Conservation (phyloP, 2,797 vertebrate genomes). For the Arctocebus calabarensis region DNA sequence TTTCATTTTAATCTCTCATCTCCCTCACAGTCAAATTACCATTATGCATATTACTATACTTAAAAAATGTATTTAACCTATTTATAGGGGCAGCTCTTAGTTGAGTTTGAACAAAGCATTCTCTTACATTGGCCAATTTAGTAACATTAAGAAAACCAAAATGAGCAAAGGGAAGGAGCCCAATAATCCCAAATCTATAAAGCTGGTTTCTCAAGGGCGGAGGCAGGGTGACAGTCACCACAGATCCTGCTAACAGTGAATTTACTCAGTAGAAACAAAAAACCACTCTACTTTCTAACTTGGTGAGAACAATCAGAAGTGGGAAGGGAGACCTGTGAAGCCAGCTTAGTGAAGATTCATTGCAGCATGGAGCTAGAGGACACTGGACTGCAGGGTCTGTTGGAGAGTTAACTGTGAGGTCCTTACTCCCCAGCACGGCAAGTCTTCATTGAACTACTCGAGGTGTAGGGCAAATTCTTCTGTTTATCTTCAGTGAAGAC, state of each 20-base stretch:
- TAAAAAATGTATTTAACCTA: constrained; percentile 41
- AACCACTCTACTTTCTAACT: too few species aligned
- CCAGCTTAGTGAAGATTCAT: neutral
- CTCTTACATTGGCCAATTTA: constrained; percentile 43
- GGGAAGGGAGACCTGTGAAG: neutral
- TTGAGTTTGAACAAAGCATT: constrained; percentile 59
- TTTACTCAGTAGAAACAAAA: neutral
- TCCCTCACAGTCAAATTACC: constrained; percentile 59
- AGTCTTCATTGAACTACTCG: neutral
- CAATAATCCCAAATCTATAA: constrained; percentile 26
- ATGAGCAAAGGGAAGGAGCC: constrained; percentile 63
- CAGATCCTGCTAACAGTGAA: neutral
- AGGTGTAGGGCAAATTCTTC: neutral
- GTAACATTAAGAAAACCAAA: constrained; percentile 57
- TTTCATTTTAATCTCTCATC: constrained; percentile 64
- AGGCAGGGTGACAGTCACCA: neutral
- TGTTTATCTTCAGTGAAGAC: neutral
- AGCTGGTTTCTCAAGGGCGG: neutral
- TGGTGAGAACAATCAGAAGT: neutral
- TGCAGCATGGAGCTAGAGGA: neutral
- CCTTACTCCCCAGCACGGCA: neutral
- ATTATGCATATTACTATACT: constrained; percentile 52
- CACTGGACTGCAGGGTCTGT: neutral
- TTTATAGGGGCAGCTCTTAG: constrained; percentile 51
- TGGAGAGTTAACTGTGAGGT: neutral